phyloP scores from a whole-genome alignment of 2,797 vertebrate genomes.

The Alfaro cultratus region DNA sequence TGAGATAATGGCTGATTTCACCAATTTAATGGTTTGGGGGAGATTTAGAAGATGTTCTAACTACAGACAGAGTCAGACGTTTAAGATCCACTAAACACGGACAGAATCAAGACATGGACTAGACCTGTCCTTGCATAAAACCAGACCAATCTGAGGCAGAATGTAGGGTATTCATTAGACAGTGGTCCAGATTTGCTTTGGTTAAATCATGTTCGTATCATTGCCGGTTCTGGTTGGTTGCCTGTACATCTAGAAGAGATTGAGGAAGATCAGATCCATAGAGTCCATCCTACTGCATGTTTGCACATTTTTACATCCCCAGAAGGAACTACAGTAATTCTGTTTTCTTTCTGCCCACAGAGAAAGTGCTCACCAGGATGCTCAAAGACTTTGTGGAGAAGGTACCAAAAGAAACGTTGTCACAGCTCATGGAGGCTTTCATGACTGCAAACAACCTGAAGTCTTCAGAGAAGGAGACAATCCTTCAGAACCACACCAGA shows the following conservation, averaged over 20 bases:
- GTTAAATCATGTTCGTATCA: neutral
- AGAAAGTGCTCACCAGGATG: neutral
- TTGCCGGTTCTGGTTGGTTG: neutral
- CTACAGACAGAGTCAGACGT: too few relatives aligned
- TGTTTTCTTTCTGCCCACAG: neutral
- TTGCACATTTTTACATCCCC: neutral
- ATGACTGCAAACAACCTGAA: neutral
- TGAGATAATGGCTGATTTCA: neutral
- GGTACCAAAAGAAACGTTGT: neutral
- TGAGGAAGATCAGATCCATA: neutral
- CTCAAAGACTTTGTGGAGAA: constrained; percentile 6
- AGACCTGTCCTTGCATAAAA: neutral
- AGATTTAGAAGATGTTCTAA: too few relatives aligned
- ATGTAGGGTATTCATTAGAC: neutral
- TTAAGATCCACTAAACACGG: neutral
- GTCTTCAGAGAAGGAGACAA: neutral
- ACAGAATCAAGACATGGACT: too few relatives aligned
- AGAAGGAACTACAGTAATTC: neutral
- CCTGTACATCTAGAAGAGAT: neutral
- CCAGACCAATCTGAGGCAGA: neutral
- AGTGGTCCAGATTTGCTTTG: neutral
- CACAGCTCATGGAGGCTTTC: neutral
- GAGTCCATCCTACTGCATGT: neutral
- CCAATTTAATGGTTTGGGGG: too few relatives aligned
- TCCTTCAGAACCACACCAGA: constrained; percentile 2